Evolutionary conservation across 2,797 vertebrate genomes (phyloP).

Genomic region (Natrix natrix): DNA sequence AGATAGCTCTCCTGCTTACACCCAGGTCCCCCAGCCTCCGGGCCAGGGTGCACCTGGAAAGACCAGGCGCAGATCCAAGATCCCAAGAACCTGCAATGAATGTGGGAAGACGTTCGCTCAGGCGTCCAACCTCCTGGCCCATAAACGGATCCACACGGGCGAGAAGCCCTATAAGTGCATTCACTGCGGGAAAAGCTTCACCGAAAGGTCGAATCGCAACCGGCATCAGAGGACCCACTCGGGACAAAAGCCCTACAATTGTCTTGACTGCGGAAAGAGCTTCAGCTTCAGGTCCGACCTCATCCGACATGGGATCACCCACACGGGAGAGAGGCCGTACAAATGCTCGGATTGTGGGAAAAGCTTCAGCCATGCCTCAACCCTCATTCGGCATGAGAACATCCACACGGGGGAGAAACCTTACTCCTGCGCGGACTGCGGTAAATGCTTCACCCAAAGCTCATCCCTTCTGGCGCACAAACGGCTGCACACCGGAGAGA

Average conservation of each 20-base stretch:
- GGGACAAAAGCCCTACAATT: slow-evolving; percentile 37
- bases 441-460: slow-evolving; percentile 19
- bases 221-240: slow-evolving; percentile 29
- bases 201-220: slow-evolving; percentile 28
- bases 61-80: slow-evolving; percentile 62
- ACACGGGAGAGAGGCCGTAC: neutral
- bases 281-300: slow-evolving; percentile 19
- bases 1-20: neutral
- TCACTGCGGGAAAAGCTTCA: slow-evolving; percentile 41
- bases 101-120: slow-evolving; percentile 65
- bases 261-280: slow-evolving; percentile 14
- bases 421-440: slow-evolving; percentile 14
- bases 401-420: slow-evolving; percentile 30
- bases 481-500: slow-evolving; percentile 18
- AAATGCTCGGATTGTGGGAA: slow-evolving; percentile 9
- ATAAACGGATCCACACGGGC: slow-evolving; percentile 59
- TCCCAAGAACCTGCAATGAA: slow-evolving; percentile 60
- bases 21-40: slow-evolving; percentile 11
- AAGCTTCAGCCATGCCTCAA: neutral
- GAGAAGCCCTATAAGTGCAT: slow-evolving; percentile 21
- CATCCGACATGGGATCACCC: neutral
- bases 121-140: slow-evolving; percentile 63
- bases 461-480: slow-evolving; percentile 26
- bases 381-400: neutral
- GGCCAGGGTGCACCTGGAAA: slow-evolving; percentile 47